Evolutionary conservation across 2,888 invertebrate genomes (phyloP), one percentile per base, ranked within the genome.

Genomic region (Mycalesis mineus): DNA sequence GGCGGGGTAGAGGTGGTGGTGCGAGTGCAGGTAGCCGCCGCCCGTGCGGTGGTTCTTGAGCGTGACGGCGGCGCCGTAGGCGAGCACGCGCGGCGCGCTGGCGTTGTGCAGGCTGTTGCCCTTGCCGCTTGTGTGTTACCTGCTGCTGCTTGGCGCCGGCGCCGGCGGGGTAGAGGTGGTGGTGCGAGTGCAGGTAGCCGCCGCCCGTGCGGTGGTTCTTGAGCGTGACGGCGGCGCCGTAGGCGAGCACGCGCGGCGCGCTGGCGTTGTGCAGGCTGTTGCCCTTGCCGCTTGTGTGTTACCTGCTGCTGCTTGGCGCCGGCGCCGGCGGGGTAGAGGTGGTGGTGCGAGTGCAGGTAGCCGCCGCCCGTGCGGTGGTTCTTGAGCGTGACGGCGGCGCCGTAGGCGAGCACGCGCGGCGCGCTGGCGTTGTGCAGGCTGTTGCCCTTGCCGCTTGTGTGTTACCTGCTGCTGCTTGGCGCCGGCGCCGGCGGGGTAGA

Each of bases 151-250:
- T 91, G 7, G 97, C 96, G 0, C 98, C 98, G 7, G 94, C 91
- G 7, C 95, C 96, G 72, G 96, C 95, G 0, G 98, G 98, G 86
- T 98, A 98, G 28, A 98, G 88, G 82, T 98, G 98, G 84, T 95
- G 95, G 84, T 98, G 98, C 0, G 98, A 98, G 85, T 98, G 98
- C 37, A 98, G 91, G 78, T 98, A 98, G 0, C 97, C 98, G 0
- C 98, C 98, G 3, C 97, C 98, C 0, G 97, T 97, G 68, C 97
- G 92, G 74, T 97, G 95, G 86, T 98, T 98, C 91, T 98, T 98
- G 61, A 98, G 85, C 0, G 98, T 96, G 50, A 98, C 91, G 29
- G 94, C 79, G 0, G 98, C 95, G 0, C 97, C 98, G 80, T 95
- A 98, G 0, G 98, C 97, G 15, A 98, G 92, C 61, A 95, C 93